Percentiles rank a stretch among this genome's conserved stretches.
phyloP scores from a whole-genome alignment of 2,888 invertebrate species.

The Xestia c-nigrum region DNA sequence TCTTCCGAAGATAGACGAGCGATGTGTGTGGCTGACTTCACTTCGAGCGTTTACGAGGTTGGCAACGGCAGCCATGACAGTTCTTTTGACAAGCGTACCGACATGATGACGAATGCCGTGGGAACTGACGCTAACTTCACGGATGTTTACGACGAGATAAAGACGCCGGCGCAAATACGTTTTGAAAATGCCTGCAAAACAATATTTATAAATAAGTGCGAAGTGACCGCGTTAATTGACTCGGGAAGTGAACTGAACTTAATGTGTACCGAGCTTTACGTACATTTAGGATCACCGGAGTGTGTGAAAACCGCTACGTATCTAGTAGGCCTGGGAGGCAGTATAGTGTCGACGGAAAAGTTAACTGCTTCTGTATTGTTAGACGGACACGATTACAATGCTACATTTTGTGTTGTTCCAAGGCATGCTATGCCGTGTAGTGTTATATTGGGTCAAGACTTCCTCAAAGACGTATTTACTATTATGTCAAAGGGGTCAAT shows the following conservation, averaged over 20 bases:
- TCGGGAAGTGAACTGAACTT: too few species aligned
- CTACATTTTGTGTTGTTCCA: background rate
- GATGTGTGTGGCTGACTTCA: background rate
- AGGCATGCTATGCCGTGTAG: conserved; percentile 34
- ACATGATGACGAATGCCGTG: background rate
- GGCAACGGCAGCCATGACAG: too few species aligned
- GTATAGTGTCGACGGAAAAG: background rate
- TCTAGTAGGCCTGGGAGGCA: conserved; percentile 1
- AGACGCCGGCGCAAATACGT: background rate
- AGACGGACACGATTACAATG: conserved; percentile 15
- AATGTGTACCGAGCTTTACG: too few species aligned
- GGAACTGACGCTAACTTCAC: conserved; percentile 1
- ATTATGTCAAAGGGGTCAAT: conserved; percentile 25
- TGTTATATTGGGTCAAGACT: conserved; percentile 49
- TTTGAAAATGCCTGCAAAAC: conserved; percentile 3
- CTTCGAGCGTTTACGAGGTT: background rate
- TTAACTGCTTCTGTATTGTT: background rate
- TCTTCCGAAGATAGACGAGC: background rate
- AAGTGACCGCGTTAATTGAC: background rate
- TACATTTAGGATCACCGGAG: too few species aligned
- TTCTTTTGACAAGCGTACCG: too few species aligned
- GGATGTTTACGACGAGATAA: background rate
- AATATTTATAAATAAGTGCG: background rate
- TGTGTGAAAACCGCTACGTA: background rate
- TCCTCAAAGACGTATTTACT: conserved; percentile 25